phyloP scores from a whole-genome alignment of 2,888 invertebrate genomes.

The Auanema sp. region DNA sequence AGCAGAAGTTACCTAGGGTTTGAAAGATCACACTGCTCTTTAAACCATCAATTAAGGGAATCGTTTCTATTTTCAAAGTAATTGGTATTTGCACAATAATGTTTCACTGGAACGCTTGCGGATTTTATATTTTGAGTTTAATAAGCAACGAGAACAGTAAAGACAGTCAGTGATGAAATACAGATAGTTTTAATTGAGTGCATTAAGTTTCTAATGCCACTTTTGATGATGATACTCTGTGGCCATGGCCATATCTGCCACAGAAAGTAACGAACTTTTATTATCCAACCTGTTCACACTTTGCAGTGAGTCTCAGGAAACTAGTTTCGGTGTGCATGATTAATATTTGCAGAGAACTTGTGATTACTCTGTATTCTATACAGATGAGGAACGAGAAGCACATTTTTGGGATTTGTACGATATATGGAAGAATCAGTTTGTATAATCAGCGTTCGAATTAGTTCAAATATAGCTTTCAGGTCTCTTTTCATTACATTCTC shows the following conservation, averaged over 20 bases:
- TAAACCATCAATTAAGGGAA: not conserved
- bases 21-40: not conserved
- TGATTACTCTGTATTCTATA: not conserved
- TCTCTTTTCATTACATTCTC: conserved; percentile 27
- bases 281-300: conserved; percentile 4
- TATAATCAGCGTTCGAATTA: not conserved
- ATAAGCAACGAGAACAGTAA: conserved; percentile 20
- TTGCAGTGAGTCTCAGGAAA: conserved; percentile 4
- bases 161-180: conserved; percentile 12
- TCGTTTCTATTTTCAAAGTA: conserved; percentile 6
- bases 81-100: conserved; percentile 21
- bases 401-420: not conserved
- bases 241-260: conserved; percentile 39
- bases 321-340: not conserved
- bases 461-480: conserved; percentile 13
- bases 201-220: conserved; percentile 32
- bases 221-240: conserved; percentile 36
- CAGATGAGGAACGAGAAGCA: too few species aligned
- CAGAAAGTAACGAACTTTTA: conserved; percentile 35
- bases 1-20: not conserved
- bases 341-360: not conserved
- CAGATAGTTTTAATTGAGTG: not conserved
- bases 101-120: conserved; percentile 58
- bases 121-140: conserved; percentile 39
- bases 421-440: not conserved